A percentile compares a stretch with the other conserved stretches of the same genome.
phyloP scores from a whole-genome alignment of 2,888 invertebrate genomes.

The Thera britannica region DNA sequence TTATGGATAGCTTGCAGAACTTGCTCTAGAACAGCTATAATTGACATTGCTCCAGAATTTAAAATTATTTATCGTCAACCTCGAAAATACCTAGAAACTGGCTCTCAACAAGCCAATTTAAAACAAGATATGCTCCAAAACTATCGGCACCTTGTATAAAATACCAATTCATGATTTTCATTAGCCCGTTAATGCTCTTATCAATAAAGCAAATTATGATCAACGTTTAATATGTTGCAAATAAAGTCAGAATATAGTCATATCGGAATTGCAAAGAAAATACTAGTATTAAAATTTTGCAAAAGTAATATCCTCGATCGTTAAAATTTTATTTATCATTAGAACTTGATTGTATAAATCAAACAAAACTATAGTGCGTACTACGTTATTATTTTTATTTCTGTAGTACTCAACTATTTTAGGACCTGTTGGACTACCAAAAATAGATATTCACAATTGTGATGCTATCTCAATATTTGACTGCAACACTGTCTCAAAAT shows the following conservation, averaged over 20 bases:
- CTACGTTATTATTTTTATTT: too few relatives aligned
- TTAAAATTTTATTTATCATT: too few relatives aligned
- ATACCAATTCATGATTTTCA: constrained; percentile 20
- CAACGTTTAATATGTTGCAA: constrained; percentile 13
- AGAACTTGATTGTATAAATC: too few relatives aligned
- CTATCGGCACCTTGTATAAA: constrained; percentile 21
- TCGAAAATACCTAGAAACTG: constrained; percentile 6
- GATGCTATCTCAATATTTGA: not conserved
- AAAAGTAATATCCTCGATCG: too few relatives aligned
- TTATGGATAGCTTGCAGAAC: not conserved
- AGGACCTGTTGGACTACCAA: not conserved
- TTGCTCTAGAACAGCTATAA: not conserved
- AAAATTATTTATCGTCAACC: constrained; percentile 8
- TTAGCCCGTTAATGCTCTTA: constrained; percentile 12
- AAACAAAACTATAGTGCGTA: too few relatives aligned
- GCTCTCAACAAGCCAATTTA: constrained; percentile 26
- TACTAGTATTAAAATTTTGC: too few relatives aligned
- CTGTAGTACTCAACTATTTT: not conserved
- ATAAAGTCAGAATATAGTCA: not conserved
- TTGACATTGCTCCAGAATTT: not conserved
- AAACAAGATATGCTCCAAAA: constrained; percentile 15
- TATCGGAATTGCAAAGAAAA: not conserved
- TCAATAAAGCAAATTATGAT: constrained; percentile 20
- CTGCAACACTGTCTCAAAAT: constrained; percentile 51
- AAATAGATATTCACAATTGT: not conserved